Base-by-base conservation (phyloP, 2,113 vertebrate species). In the Motacilla alba region DNA sequence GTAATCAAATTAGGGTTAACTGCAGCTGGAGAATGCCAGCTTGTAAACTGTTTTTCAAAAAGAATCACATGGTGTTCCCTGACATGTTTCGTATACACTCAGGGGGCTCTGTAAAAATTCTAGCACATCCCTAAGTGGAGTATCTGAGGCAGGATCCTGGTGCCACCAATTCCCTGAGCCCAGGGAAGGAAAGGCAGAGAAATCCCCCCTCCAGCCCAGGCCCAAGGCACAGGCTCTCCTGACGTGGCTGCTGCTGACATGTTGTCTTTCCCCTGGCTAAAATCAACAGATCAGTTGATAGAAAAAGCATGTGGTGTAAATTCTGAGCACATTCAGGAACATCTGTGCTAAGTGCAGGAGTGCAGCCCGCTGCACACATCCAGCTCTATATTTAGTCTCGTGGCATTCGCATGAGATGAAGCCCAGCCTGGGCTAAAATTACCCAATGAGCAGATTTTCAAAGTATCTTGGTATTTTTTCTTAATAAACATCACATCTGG, bases 1-100 rank as follows among this genome's bases (percentile, higher is more conserved):
- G 87, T 93, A 93, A 95, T 96, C 94, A 87, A 94, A 96, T 96
- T 91, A 95, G 92, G 93, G 93, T 93, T 92, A 73, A 93, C 94
- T 86, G 94, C 95, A 90, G 96, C 96, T 89, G 85, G 93, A 87
- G 94, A 89, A 96, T 94, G 95, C 96, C 95, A 93, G 94, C 95
- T 93, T 67, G 83, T 96, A 94, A 97, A 94, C 95, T 94, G 95
- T 93, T 93, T 81, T 96, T 77, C 94, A 97, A 97, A 96, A 93
- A 53, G 95, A 94, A 95, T 95, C 96, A 90, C 96, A 92, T 95
- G 96, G 96, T 63, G 87, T 94, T 84, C 87, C 94, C 86, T 84
- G 97, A 97, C 94, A 81, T 93, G 92, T 81, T 97, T 93, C 89
- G 78, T 75, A 79, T 80, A 81, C 79, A 81, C 55, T 85, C 31